A percentile compares a stretch with the other conserved stretches of the same genome.
These are phyloP conservation scores for Coecobrya sp. DNA, from an alignment of 2,888 invertebrate genomes.

Conservation along the genomic window DNA sequence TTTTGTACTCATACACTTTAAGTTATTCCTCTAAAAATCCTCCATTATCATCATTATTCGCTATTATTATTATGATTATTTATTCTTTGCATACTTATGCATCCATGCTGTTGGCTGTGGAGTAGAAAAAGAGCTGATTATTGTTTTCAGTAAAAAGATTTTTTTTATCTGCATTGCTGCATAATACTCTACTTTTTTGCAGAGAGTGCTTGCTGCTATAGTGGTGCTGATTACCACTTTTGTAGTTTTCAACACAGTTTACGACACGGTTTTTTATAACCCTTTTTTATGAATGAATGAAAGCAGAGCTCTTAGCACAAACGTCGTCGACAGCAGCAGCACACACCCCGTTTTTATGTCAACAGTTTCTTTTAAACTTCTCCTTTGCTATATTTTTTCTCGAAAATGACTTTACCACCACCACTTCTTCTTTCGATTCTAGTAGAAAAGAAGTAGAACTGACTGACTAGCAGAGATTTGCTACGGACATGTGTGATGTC, in stretches of 20 bases:
- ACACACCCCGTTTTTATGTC: slow-evolving; percentile 76
- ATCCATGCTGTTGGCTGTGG: background rate
- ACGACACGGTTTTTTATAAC: slow-evolving; percentile 72
- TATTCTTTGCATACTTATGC: background rate
- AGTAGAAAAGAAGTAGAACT: background rate
- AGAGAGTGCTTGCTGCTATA: slow-evolving; percentile 43
- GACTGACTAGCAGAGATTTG: slow-evolving; percentile 39
- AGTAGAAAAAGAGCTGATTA: slow-evolving; percentile 41
- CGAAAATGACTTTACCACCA: background rate
- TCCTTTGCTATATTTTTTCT: background rate
- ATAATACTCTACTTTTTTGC: slow-evolving; percentile 37
- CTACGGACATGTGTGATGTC: slow-evolving; percentile 58
- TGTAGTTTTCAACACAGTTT: slow-evolving; percentile 73
- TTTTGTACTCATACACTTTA: slow-evolving; percentile 26
- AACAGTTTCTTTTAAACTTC: slow-evolving; percentile 61
- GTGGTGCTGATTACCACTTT: slow-evolving; percentile 39
- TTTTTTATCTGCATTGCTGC: background rate
- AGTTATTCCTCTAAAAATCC: slow-evolving; percentile 47
- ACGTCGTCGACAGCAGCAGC: slow-evolving; percentile 34
- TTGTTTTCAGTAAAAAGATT: slow-evolving; percentile 54
- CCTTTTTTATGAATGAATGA: slow-evolving; percentile 62
- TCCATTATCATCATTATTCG: slow-evolving; percentile 16
- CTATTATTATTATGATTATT: slow-evolving; percentile 35
- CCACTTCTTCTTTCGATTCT: no score
- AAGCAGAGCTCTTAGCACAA: slow-evolving; percentile 65